These are phyloP conservation scores for Drosophila dunni DNA, from an alignment of 1,140 invertebrate species.

Conservation along the genomic window DNA sequence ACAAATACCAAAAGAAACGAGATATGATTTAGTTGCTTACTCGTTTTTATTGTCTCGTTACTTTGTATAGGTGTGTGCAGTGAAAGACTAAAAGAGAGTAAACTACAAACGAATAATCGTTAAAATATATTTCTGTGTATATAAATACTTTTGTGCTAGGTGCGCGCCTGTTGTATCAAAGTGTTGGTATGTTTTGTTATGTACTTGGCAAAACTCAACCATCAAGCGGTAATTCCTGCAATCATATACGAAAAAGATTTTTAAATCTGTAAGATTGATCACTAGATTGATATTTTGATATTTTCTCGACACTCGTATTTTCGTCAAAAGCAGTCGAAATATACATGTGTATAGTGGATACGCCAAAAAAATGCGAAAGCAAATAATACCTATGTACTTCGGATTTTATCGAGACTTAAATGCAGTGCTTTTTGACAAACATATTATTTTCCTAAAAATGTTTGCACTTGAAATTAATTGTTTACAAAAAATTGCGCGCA, in stretches of 20 bases:
- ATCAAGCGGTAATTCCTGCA: background rate
- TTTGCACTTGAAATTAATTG: background rate
- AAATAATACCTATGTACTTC: constrained; percentile 52
- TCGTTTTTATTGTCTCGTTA: constrained; percentile 43
- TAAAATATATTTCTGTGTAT: constrained; percentile 20
- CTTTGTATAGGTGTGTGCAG: constrained; percentile 32
- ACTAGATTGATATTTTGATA: constrained; percentile 12
- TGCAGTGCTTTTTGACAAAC: background rate
- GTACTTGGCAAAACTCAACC: constrained; percentile 32
- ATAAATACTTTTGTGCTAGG: constrained; percentile 42
- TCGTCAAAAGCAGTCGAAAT: constrained; percentile 34
- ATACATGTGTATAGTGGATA: constrained; percentile 50
- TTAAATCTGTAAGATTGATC: constrained; percentile 18
- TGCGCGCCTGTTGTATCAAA: constrained; percentile 46
- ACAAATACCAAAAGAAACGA: constrained; percentile 59
- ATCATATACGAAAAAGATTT: constrained; percentile 40
- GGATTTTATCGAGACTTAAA: background rate
- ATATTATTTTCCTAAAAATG: background rate
- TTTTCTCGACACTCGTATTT: constrained; percentile 34
- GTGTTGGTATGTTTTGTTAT: constrained; percentile 26
- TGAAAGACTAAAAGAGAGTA: constrained; percentile 31
- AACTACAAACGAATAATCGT: constrained; percentile 41
- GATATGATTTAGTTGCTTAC: constrained; percentile 46
- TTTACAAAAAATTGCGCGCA: constrained; percentile 47
- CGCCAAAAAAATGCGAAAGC: constrained; percentile 64